Evolutionary conservation across 2,888 invertebrate genomes (phyloP).

Genomic region (Eupeodes latifasciatus): DNA sequence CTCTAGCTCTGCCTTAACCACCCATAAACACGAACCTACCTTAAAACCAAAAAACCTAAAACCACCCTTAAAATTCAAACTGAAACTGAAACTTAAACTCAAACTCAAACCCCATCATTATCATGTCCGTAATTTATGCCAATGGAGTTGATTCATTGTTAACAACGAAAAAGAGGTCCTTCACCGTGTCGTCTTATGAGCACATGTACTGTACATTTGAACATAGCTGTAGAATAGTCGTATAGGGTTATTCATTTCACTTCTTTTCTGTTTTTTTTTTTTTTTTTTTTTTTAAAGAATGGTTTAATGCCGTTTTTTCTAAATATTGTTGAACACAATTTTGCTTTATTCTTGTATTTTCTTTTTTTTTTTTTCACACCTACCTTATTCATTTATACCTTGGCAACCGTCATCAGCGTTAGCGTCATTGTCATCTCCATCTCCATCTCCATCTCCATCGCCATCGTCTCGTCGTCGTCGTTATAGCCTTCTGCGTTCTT

Average conservation of each 20-base stretch:
- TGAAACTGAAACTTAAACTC: not conserved
- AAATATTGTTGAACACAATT: conserved; percentile 7
- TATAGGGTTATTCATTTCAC: not conserved
- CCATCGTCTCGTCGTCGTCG: too few relatives aligned
- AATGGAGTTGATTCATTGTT: conserved; percentile 53
- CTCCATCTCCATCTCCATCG: too few relatives aligned
- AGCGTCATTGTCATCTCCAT: too few relatives aligned
- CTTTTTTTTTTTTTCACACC: conserved; percentile 53
- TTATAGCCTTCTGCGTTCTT: not conserved
- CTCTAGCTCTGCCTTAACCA: too few relatives aligned
- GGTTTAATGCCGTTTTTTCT: not conserved
- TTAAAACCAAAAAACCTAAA: not conserved
- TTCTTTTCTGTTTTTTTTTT: not conserved
- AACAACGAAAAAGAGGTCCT: conserved; percentile 32
- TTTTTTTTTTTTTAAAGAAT: not conserved
- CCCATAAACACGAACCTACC: conserved; percentile 13
- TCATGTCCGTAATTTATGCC: conserved; percentile 59
- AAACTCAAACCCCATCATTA: conserved; percentile 11
- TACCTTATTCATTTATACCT: conserved; percentile 14
- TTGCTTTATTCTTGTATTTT: conserved; percentile 1
- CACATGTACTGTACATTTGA: too few relatives aligned
- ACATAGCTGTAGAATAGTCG: not conserved
- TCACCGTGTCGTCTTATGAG: conserved; percentile 2
- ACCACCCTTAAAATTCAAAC: not conserved
- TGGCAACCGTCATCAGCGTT: conserved; percentile 14